phyloP scores from a whole-genome alignment of 2,113 vertebrate genomes.

The Thamnaconus septentrionalis region DNA sequence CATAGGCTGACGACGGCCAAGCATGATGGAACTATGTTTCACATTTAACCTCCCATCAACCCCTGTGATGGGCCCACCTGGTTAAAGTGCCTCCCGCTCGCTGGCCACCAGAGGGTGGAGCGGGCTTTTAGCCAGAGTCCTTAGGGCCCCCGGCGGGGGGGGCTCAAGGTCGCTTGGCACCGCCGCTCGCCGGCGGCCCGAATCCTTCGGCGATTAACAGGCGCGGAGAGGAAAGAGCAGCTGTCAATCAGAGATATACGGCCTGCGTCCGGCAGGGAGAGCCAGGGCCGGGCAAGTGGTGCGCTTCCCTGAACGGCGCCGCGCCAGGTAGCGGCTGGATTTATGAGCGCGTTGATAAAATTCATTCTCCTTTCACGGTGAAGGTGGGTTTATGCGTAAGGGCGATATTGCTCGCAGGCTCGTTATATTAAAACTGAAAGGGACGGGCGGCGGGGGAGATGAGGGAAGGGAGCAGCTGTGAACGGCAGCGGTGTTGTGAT shows the following conservation, averaged over 20 bases:
- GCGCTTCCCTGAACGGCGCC: constrained; percentile 7
- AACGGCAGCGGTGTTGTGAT: too few relatives aligned
- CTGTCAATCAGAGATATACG: constrained; percentile 72
- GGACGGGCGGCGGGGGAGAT: background rate
- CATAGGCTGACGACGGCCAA: too few relatives aligned
- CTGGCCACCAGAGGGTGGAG: constrained; percentile 39
- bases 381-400: constrained; percentile 40
- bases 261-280: constrained; percentile 38
- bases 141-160: constrained; percentile 34
- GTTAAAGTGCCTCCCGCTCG: constrained; percentile 29
- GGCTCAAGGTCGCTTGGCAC: constrained; percentile 70
- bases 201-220: constrained; percentile 73
- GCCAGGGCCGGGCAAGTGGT: constrained; percentile 4
- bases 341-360: constrained; percentile 51
- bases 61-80: constrained; percentile 36
- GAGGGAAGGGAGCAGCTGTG: too few relatives aligned
- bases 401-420: constrained; percentile 31
- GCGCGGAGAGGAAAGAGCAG: constrained; percentile 65
- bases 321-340: constrained; percentile 51
- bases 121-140: constrained; percentile 55
- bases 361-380: constrained; percentile 5
- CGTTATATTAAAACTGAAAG: constrained; percentile 8
- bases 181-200: constrained; percentile 39
- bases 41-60: constrained; percentile 36
- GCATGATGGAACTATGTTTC: background rate